Conservation (phyloP, 2,888 invertebrate genomes). For the Peribatodes rhomboidaria region DNA sequence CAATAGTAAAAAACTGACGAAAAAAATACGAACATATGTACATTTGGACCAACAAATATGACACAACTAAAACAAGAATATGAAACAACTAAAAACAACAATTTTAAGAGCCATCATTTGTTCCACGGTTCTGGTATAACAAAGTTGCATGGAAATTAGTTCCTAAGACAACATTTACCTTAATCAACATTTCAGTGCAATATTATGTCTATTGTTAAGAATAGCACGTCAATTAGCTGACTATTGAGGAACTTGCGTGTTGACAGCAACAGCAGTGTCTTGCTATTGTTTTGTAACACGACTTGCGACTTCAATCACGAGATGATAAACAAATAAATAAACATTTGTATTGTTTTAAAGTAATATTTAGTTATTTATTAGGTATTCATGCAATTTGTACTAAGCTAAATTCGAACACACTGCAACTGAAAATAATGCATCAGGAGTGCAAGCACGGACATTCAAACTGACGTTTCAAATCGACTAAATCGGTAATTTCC, state of each 20-base stretch:
- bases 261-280: slow-evolving; percentile 10
- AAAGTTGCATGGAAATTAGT: not conserved
- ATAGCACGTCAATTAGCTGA: slow-evolving; percentile 20
- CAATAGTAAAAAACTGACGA: no score
- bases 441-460: no score
- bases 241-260: slow-evolving; percentile 32
- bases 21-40: no score
- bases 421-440: no score
- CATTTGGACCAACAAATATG: no score
- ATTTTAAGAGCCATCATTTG: not conserved
- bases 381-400: not conserved
- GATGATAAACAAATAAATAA: slow-evolving; percentile 4
- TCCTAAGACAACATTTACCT: not conserved
- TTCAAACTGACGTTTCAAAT: no score
- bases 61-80: no score
- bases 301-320: not conserved
- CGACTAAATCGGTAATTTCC: no score
- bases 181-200: slow-evolving; percentile 32
- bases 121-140: not conserved
- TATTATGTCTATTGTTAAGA: slow-evolving; percentile 39
- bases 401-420: no score
- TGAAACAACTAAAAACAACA: no score
- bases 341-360: slow-evolving; percentile 1
- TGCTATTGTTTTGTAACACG: slow-evolving; percentile 16
- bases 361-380: not conserved